These are phyloP conservation scores for Caenorhabditis virilis DNA, from an alignment of 2,888 invertebrate genomes.

Conservation along the genomic window DNA sequence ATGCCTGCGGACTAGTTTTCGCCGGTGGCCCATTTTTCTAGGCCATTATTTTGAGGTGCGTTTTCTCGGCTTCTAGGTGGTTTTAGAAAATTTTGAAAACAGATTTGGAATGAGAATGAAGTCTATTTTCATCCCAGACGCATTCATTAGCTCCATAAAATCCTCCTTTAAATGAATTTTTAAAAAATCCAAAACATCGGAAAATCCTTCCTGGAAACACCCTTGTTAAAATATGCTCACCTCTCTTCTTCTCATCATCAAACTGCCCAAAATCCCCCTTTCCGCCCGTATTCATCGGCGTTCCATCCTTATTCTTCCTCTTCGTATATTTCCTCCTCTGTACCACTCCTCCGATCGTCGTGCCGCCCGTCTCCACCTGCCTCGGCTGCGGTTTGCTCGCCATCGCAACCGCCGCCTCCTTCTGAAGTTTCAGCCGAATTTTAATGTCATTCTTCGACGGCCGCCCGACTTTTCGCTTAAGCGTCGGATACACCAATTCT, in stretches of 20 bases:
- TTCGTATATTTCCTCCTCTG: slow-evolving; percentile 45
- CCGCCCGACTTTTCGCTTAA: slow-evolving; percentile 36
- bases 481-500: background rate
- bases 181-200: background rate
- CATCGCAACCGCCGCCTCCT: slow-evolving; percentile 17
- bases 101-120: too few relatives aligned
- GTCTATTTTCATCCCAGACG: too few relatives aligned
- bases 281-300: background rate
- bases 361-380: background rate
- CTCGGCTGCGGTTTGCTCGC: slow-evolving; percentile 9
- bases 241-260: slow-evolving; percentile 27
- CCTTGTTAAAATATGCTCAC: slow-evolving; percentile 4
- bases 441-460: slow-evolving; percentile 37
- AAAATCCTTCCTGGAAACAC: background rate
- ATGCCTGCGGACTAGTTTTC: too few relatives aligned
- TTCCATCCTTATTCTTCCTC: slow-evolving; percentile 33
- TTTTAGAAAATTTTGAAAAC: too few relatives aligned
- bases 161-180: background rate
- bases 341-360: background rate
- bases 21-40: too few relatives aligned
- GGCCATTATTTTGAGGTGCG: too few relatives aligned
- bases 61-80: too few relatives aligned
- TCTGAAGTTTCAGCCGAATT: slow-evolving; percentile 30
- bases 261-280: slow-evolving; percentile 20
- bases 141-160: too few relatives aligned